Conservation (phyloP, 2,797 vertebrate species). For the Halcyon badia region DNA sequence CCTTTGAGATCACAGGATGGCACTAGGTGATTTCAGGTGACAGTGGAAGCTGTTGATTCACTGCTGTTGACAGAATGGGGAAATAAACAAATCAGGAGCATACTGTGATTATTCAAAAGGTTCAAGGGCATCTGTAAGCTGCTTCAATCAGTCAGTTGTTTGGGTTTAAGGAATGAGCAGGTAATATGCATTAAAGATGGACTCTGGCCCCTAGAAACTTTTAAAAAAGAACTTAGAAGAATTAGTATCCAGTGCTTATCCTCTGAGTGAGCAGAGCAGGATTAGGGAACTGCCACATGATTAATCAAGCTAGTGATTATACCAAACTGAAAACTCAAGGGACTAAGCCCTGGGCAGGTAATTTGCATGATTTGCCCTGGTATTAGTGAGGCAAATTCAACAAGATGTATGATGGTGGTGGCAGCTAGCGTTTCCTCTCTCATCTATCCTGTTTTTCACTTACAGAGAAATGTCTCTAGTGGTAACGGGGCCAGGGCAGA, state of each 20-base stretch:
- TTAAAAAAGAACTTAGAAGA: neutral
- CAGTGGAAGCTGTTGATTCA: slow-evolving; percentile 51
- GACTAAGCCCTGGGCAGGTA: neutral
- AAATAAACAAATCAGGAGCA: neutral
- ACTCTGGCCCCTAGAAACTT: neutral
- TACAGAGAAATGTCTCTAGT: neutral
- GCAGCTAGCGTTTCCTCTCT: neutral
- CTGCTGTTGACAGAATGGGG: neutral
- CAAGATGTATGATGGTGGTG: neutral
- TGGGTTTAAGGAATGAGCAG: neutral
- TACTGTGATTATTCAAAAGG: neutral
- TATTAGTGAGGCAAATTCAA: neutral
- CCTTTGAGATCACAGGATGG: slow-evolving; percentile 12
- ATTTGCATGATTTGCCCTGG: neutral
- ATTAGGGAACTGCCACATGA: neutral
- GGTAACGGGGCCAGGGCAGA: neutral
- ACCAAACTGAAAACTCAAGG: neutral
- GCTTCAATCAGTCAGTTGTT: neutral
- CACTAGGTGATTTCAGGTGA: slow-evolving; percentile 44
- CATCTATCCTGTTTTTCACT: neutral
- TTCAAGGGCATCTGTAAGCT: neutral
- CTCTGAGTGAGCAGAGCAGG: neutral
- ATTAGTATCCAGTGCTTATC: neutral
- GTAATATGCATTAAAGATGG: neutral
- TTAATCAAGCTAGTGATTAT: slow-evolving; percentile 34